Conservation (phyloP, 2,888 invertebrate species). For the Pseudoips prasinana region DNA sequence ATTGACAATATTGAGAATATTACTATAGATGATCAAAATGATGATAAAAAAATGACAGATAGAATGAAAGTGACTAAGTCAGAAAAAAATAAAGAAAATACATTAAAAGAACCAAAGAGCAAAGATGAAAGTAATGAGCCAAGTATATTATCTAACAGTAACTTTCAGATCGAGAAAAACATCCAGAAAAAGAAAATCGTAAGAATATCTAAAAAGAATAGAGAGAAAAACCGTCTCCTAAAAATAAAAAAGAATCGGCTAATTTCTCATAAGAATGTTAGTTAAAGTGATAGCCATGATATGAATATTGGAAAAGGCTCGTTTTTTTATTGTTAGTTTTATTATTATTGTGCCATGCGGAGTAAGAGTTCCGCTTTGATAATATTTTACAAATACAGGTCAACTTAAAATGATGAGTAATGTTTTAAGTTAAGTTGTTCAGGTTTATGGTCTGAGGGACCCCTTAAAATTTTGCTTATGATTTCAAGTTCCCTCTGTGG, state of each 20-base stretch:
- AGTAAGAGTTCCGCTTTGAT: no score
- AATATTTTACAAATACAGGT: no score
- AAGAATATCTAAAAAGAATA: slow-evolving; percentile 2
- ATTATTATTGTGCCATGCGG: no score
- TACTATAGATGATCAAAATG: slow-evolving; percentile 1
- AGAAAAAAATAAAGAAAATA: slow-evolving; percentile 3
- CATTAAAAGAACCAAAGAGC: slow-evolving; percentile 3
- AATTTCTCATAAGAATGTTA: slow-evolving; percentile 6
- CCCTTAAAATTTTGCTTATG: background rate
- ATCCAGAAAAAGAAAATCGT: slow-evolving; percentile 2
- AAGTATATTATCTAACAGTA: no score
- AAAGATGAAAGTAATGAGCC: background rate
- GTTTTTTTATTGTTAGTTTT: background rate
- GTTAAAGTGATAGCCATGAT: slow-evolving; percentile 4
- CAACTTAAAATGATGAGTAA: no score
- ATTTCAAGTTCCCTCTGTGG: background rate
- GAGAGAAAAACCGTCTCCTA: slow-evolving; percentile 3
- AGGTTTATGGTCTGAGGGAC: no score
- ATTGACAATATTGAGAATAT: background rate
- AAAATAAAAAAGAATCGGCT: slow-evolving; percentile 7
- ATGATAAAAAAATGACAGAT: slow-evolving; percentile 7
- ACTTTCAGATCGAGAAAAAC: background rate
- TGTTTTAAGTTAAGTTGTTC: no score
- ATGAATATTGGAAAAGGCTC: slow-evolving; percentile 3
- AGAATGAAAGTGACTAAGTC: slow-evolving; percentile 1